Evolutionary conservation across 2,113 vertebrate genomes (phyloP), one percentile per base, ranked within the genome.

Genomic region (Odocoileus virginianus): DNA sequence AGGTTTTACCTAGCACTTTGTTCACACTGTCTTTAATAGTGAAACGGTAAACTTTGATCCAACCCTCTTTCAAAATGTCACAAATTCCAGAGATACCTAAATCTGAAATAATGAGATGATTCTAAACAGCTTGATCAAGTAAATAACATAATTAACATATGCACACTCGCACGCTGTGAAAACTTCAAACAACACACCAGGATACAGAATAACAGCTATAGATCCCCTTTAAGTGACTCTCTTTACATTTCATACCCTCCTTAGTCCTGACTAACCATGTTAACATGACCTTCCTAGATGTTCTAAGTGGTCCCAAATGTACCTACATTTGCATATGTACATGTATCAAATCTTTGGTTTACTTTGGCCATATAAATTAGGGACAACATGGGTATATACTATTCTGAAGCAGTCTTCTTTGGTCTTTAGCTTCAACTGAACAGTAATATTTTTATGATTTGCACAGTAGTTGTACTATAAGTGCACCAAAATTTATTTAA

Each of bases 291-390:
- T 28, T 40, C 28, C 52, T 14, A 25, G 8, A 30, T 33, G 14
- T 6, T 40, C 55, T 78, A 16, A 87, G 83, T 21, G 30, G 25
- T 57, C 14, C 11, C 3, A 47, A 30, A 33, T 10, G 91, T 7
- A 11, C 14, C 7, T 19, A 4, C 0, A 14, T 3, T 6, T 60
- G 13, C 23, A 1, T 7, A n/a, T 21, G 16, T 4, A 17, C 2
- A 40, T 14, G 11, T 4, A 52, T 57, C 30, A 52, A 28, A 40
- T 57, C 55, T 78, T 33, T 21, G 4, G 36, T 84, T 94, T 33
- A 60, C 3, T 84, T 95, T 74, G 81, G 64, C 40, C 30, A 47
- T 21, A 81, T 64, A 67, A 60, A 89, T 27, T 27, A 82, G 23
- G 33, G 2, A 45, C 17, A 55, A 55, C 21, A 61, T 2, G 60